Percentiles rank a stretch among this genome's conserved stretches.
Evolutionary conservation across 2,113 vertebrate genomes (phyloP).

Genomic region (Mungos mungo): DNA sequence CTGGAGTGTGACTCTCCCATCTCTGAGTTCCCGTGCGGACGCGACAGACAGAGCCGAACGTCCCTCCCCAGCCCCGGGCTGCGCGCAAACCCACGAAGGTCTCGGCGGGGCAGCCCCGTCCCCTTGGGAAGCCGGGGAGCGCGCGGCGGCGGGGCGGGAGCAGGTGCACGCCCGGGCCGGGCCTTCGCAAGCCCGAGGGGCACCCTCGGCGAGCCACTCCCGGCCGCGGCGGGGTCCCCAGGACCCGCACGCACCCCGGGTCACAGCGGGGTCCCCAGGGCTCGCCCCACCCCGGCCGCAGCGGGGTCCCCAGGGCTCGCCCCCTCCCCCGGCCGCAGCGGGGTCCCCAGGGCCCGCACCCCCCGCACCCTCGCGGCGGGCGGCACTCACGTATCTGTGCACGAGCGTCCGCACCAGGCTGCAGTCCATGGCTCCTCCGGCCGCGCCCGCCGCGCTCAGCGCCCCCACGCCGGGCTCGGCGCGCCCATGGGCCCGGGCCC

Average conservation of each 20-base stretch:
- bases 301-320: neutral
- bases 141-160: neutral
- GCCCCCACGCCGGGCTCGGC: constrained; percentile 55
- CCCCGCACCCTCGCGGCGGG: neutral
- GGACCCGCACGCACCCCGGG: no score
- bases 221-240: neutral
- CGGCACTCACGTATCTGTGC: constrained; percentile 93
- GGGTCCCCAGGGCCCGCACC: neutral
- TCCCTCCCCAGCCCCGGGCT: neutral
- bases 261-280: neutral
- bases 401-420: constrained; percentile 92
- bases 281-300: neutral
- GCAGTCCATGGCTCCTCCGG: constrained; percentile 88
- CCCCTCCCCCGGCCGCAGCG: neutral
- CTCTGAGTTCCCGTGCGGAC: neutral
- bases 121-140: neutral
- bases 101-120: neutral
- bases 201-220: neutral
- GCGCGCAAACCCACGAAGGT: rapidly evolving
- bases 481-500: constrained; percentile 69
- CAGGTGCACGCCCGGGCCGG: neutral
- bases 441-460: constrained; percentile 61
- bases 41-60: neutral
- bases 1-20: neutral
- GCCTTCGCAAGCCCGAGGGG: neutral